Evolutionary conservation across 1,140 invertebrate species (phyloP).

Genomic region (Hyles vespertilio): DNA sequence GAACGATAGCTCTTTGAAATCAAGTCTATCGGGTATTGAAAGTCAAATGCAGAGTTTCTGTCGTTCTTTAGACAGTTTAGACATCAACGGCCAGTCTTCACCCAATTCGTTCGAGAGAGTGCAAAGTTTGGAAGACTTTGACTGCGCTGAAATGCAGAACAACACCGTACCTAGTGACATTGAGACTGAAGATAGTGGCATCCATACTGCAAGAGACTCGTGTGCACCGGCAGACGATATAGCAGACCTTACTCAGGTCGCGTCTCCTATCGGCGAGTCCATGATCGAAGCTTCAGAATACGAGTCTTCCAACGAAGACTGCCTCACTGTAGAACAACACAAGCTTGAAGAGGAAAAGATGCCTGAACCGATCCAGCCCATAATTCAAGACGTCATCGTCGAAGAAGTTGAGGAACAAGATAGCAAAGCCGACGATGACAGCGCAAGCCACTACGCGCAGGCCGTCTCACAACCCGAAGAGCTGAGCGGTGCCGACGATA

Average conservation of each 20-base stretch:
- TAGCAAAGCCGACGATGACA: slow-evolving; percentile 59
- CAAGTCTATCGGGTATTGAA: slow-evolving; percentile 58
- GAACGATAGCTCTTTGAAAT: slow-evolving; percentile 60
- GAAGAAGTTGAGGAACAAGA: slow-evolving; percentile 61
- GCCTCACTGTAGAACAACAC: slow-evolving; percentile 36
- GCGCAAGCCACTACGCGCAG: slow-evolving; percentile 65
- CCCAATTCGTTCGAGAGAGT: slow-evolving; percentile 79
- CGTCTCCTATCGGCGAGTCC: slow-evolving; percentile 67
- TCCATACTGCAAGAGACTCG: slow-evolving; percentile 87
- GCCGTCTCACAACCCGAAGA: slow-evolving; percentile 69
- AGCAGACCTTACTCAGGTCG: slow-evolving; percentile 71
- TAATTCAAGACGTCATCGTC: slow-evolving; percentile 43
- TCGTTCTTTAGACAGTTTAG: slow-evolving; percentile 80
- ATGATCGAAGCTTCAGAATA: slow-evolving; percentile 69
- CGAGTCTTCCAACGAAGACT: slow-evolving; percentile 67
- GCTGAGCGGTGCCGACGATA: slow-evolving; percentile 62
- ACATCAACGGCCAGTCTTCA: slow-evolving; percentile 72
- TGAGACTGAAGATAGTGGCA: slow-evolving; percentile 87
- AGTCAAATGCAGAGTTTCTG: slow-evolving; percentile 77
- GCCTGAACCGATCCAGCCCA: slow-evolving; percentile 31
- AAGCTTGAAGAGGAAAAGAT: slow-evolving; percentile 46
- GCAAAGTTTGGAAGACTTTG: slow-evolving; percentile 81
- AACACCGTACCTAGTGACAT: slow-evolving; percentile 78
- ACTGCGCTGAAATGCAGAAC: slow-evolving; percentile 71
- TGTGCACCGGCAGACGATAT: slow-evolving; percentile 85